phyloP scores from a whole-genome alignment of 64 coral and sea anemone species.

The Trachythela sp. region DNA sequence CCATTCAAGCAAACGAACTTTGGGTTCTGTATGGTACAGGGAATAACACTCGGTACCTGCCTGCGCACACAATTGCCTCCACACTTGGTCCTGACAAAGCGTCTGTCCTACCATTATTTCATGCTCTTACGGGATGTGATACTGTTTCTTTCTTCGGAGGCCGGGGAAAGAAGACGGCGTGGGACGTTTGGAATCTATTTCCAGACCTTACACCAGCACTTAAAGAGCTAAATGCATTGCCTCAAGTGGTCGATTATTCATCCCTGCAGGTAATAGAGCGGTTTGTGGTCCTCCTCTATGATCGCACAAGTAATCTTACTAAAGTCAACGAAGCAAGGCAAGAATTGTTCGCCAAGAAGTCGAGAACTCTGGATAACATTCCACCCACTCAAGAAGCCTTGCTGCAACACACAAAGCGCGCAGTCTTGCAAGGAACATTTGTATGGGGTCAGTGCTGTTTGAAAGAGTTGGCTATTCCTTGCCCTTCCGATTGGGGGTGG shows the following conservation, averaged over 20 bases:
- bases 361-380: constrained; percentile 18
- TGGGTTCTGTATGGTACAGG: constrained; percentile 44
- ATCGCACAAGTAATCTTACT: constrained; percentile 6
- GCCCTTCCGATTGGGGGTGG: too few species aligned
- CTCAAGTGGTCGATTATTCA: neutral
- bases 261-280: neutral
- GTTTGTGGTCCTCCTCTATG: constrained; percentile 40
- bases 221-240: neutral
- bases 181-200: constrained; percentile 37
- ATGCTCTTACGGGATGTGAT: constrained; percentile 52
- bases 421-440: neutral
- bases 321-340: constrained; percentile 25
- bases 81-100: too few species aligned
- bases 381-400: constrained; percentile 40
- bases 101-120: constrained; percentile 22
- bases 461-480: too few species aligned
- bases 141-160: constrained; percentile 29
- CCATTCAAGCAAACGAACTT: constrained; percentile 1
- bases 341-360: neutral
- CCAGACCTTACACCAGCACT: constrained; percentile 21
- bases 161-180: constrained; percentile 55
- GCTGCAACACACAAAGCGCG: constrained; percentile 36
- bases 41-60: constrained; percentile 33
- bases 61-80: constrained; percentile 43
- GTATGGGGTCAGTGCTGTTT: neutral